Evolutionary conservation across 2,113 vertebrate species (phyloP).

Genomic region (Passer domesticus): DNA sequence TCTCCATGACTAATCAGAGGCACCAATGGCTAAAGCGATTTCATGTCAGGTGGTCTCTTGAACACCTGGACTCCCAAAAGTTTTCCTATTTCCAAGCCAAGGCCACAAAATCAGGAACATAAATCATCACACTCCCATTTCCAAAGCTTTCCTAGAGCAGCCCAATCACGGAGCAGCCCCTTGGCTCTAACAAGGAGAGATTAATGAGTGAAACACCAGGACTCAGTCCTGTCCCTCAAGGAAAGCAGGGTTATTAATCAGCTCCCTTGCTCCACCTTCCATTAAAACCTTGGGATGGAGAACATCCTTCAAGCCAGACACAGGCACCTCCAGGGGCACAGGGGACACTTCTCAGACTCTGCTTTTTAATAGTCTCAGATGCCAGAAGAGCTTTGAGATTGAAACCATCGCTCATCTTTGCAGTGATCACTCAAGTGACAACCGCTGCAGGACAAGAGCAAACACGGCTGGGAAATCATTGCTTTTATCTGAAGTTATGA

Average conservation of each 20-base stretch:
- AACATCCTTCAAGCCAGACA: not conserved
- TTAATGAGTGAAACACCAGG: not conserved
- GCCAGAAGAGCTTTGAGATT: constrained; percentile 1
- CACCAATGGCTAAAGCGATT: not conserved
- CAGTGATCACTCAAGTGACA: not conserved
- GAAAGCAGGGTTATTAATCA: not conserved
- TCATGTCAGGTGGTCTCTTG: not conserved
- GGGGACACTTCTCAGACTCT: not conserved
- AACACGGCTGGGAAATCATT: not conserved
- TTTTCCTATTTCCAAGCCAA: not conserved
- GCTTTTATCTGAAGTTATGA: accelerated
- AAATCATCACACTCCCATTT: not conserved
- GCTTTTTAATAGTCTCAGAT: not conserved
- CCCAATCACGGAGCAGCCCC: not conserved
- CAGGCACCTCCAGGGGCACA: not conserved
- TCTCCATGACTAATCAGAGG: not conserved
- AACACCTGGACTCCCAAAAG: not conserved
- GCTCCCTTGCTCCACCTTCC: not conserved
- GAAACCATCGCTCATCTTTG: not conserved
- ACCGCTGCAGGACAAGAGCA: not conserved
- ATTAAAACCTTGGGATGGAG: not conserved
- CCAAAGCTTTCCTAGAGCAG: not conserved
- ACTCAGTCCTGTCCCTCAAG: not conserved
- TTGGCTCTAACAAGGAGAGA: not conserved
- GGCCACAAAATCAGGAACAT: not conserved